These are phyloP conservation scores for Aphelinus atriplicis DNA, from an alignment of 1,140 invertebrate species.

Conservation along the genomic window DNA sequence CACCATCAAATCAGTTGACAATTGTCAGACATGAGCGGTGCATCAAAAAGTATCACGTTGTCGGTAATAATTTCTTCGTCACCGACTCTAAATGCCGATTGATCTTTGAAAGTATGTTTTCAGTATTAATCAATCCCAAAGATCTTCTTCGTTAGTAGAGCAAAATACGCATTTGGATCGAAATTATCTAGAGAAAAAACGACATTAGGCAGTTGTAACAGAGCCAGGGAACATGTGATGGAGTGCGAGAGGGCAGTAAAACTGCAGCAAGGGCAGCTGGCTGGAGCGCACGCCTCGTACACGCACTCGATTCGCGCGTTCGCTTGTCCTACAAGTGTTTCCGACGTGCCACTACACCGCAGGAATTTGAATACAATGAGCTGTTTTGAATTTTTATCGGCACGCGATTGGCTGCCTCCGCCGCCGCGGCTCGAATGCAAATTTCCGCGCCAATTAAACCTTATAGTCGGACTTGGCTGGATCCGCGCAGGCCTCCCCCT, in stretches of 20 bases:
- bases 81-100: no score
- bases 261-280: conserved; percentile 39
- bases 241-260: conserved; percentile 41
- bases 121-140: no score
- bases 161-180: no score
- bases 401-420: conserved; percentile 48
- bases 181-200: neutral
- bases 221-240: conserved; percentile 10
- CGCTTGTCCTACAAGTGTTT: conserved; percentile 60
- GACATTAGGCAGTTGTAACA: no score
- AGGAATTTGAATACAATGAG: conserved; percentile 64
- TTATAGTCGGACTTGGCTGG: conserved; percentile 41
- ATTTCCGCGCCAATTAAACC: conserved; percentile 61
- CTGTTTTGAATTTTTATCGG: conserved; percentile 64
- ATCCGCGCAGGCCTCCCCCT: neutral
- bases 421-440: conserved; percentile 49
- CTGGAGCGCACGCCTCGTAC: conserved; percentile 35
- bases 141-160: no score
- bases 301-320: conserved; percentile 41
- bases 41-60: no score
- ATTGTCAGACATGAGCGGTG: no score
- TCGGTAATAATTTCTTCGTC: no score
- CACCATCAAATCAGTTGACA: no score
- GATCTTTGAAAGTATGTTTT: no score
- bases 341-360: conserved; percentile 46